A percentile compares a stretch with the other conserved stretches of the same genome.
Conservation (phyloP, 2,113 vertebrate species). For the Amblyornis subalaris region DNA sequence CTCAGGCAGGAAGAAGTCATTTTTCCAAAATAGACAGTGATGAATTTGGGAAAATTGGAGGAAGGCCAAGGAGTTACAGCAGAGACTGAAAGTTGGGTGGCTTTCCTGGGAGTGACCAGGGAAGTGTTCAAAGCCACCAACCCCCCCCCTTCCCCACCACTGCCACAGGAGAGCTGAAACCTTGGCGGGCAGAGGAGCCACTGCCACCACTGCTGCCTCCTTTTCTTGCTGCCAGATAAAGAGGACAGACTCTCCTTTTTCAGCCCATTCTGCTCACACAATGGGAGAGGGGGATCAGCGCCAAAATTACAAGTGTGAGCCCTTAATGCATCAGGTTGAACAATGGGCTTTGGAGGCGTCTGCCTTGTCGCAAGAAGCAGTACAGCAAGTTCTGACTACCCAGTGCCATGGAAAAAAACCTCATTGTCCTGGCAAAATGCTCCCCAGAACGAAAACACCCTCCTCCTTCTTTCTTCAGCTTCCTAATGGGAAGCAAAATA, state of each 20-base stretch:
- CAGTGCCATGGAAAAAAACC: conserved; percentile 53
- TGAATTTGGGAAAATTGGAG: conserved; percentile 27
- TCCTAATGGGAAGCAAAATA: conserved; percentile 73
- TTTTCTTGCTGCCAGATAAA: conserved; percentile 60
- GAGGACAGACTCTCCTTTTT: conserved; percentile 66
- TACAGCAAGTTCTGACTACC: conserved; percentile 68
- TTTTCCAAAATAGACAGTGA: conserved; percentile 32
- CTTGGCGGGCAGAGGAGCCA: conserved; percentile 5
- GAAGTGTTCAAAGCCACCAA: neutral
- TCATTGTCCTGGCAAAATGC: conserved; percentile 65
- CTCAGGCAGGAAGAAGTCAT: neutral
- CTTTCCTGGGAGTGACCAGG: conserved; percentile 4
- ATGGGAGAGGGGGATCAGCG: conserved; percentile 65
- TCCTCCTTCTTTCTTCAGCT: conserved; percentile 70
- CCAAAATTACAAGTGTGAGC: conserved; percentile 72
- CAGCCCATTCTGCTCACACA: conserved; percentile 68
- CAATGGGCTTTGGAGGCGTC: conserved; percentile 68
- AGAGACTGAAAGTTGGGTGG: neutral
- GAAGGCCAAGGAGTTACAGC: conserved; percentile 6
- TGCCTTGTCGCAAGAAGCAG: conserved; percentile 54
- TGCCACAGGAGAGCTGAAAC: neutral
- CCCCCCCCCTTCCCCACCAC: neutral
- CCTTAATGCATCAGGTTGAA: conserved; percentile 71
- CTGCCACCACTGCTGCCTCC: conserved; percentile 30
- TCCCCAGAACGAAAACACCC: conserved; percentile 68